Conservation (phyloP, 2,797 vertebrate genomes). For the Bradypodion pumilum region DNA sequence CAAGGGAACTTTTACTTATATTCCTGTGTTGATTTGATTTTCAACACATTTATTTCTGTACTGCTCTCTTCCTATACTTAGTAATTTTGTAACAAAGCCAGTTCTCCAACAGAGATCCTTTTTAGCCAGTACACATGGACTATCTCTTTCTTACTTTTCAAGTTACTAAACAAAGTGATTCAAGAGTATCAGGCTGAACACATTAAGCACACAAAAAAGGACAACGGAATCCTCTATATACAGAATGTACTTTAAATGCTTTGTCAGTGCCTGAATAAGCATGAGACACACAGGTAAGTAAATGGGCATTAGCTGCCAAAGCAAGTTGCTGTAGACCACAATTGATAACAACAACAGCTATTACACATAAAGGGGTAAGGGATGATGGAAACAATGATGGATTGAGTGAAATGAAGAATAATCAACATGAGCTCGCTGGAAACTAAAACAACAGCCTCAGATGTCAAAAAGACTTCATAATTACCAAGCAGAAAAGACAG, state of each 20-base stretch:
- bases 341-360: background rate
- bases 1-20: conserved; percentile 1
- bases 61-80: background rate
- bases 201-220: background rate
- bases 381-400: background rate
- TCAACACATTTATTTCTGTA: background rate
- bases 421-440: background rate
- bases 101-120: background rate
- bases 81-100: background rate
- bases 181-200: background rate
- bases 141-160: background rate
- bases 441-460: background rate
- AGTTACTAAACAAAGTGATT: background rate
- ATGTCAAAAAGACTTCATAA: background rate
- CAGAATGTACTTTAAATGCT: background rate
- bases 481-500: background rate
- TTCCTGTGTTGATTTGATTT: background rate
- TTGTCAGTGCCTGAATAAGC: background rate
- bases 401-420: background rate
- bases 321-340: background rate
- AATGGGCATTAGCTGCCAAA: background rate
- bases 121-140: background rate
- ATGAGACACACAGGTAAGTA: background rate
- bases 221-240: background rate
- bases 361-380: background rate